Evolutionary conservation across 2,797 vertebrate species (phyloP).

Genomic region (Manis crassicaudata): DNA sequence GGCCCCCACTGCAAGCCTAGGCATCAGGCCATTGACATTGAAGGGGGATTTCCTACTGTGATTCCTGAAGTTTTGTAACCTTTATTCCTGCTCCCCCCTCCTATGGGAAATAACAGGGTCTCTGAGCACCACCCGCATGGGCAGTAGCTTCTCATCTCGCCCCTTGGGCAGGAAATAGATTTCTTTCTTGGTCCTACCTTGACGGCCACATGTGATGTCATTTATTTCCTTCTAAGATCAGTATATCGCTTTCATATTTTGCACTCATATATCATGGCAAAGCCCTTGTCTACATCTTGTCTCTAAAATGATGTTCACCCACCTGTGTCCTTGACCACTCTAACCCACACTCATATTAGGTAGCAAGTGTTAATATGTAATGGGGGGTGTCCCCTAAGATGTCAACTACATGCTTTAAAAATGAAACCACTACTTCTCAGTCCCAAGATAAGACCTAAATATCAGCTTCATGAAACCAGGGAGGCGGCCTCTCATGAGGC

Average conservation of each 20-base stretch:
- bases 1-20: rapidly evolving
- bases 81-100: background rate
- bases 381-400: background rate
- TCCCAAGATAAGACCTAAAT: background rate
- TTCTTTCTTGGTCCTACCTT: background rate
- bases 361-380: background rate
- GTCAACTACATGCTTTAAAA: background rate
- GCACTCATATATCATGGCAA: background rate
- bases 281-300: background rate
- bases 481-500: too few relatives aligned
- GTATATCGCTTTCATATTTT: background rate
- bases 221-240: background rate
- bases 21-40: background rate
- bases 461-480: background rate
- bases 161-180: background rate
- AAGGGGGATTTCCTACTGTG: background rate
- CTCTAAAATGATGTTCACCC: background rate
- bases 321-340: background rate
- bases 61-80: background rate
- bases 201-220: background rate
- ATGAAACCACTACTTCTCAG: background rate
- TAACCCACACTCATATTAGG: background rate
- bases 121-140: background rate
- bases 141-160: background rate
- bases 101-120: background rate